Evolutionary conservation across 2,113 vertebrate species (phyloP), one percentile per base, ranked within the genome.

Genomic region (Periophthalmodon schlosseri): DNA sequence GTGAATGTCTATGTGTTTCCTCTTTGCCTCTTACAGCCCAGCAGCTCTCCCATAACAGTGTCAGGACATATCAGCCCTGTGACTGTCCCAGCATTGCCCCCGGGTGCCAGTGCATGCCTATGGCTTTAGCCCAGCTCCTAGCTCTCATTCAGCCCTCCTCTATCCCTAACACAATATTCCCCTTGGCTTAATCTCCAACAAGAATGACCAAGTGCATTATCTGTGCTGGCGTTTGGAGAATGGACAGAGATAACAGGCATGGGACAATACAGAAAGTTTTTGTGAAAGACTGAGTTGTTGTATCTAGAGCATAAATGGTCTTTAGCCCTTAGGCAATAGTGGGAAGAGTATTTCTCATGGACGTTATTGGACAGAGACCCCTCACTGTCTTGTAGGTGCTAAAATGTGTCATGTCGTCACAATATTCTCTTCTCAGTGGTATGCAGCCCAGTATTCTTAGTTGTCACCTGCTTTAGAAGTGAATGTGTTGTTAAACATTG

Each of bases 11-110:
- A 65, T 39, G 68, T 70, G 86, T 83, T 90, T 91, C 80, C 88
- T 83, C 75, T 83, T 80, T 75, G 74, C 82, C 80, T 80, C 82
- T 90, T 79, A 89, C 78, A 76, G 88, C 85, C 90, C 89, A 93
- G 82, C 52, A 68, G 75, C 69, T 85, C 81, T 82, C 80, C 85
- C 84, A 92, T 87, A 93, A 93, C 92, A 93, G 77, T 92, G 93
- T 93, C 92, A 90, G 80, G 79, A 66, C 77, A 10, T 64, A 93
- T 94, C 87, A 90, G 84, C 69, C 4, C 68, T 71, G 68, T 10
- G 61, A 61, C 75, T 82, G 77, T 83, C 76, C 73, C 87, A 74
- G 57, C 47, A 58, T 69, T 21, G 24, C 77, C 86, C 28, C 70
- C 76, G 73, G 84, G 82, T 79, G 76, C 82, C 74, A 79, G 74